Conservation (phyloP, 2,888 invertebrate species). For the Thumatha senex region DNA sequence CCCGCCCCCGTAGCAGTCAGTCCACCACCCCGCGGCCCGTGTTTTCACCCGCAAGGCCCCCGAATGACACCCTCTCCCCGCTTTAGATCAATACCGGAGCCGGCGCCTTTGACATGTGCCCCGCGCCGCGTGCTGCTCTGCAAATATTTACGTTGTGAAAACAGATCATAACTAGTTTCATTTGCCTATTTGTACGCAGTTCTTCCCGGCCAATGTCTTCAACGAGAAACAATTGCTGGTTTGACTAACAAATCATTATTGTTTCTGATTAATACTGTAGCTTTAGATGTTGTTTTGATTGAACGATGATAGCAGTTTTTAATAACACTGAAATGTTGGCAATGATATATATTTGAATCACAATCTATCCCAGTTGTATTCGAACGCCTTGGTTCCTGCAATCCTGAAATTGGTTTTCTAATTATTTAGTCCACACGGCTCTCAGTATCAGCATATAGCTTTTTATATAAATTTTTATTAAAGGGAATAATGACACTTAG, state of each 20-base stretch:
- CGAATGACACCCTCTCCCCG: conserved; percentile 37
- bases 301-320: neutral
- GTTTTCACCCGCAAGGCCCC: conserved; percentile 15
- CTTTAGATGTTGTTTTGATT: neutral
- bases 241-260: conserved; percentile 41
- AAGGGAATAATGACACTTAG: no score
- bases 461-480: no score
- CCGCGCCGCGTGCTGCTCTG: conserved; percentile 71
- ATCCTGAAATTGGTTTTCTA: no score
- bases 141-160: conserved; percentile 82
- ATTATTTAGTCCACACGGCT: no score
- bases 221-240: conserved; percentile 48
- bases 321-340: neutral
- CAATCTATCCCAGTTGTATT: neutral
- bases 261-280: neutral
- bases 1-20: conserved; percentile 17
- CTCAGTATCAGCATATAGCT: no score
- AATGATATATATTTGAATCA: neutral
- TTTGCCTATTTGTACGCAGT: conserved; percentile 56
- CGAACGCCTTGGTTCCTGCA: no score
- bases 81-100: conserved; percentile 81
- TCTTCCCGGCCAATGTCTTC: conserved; percentile 19
- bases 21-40: conserved; percentile 11
- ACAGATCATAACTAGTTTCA: conserved; percentile 79
- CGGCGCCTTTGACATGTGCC: conserved; percentile 82